A percentile compares a stretch with the other conserved stretches of the same genome.
Conservation (phyloP, 2,797 vertebrate species). For the Ctenopoma kingsleyae region DNA sequence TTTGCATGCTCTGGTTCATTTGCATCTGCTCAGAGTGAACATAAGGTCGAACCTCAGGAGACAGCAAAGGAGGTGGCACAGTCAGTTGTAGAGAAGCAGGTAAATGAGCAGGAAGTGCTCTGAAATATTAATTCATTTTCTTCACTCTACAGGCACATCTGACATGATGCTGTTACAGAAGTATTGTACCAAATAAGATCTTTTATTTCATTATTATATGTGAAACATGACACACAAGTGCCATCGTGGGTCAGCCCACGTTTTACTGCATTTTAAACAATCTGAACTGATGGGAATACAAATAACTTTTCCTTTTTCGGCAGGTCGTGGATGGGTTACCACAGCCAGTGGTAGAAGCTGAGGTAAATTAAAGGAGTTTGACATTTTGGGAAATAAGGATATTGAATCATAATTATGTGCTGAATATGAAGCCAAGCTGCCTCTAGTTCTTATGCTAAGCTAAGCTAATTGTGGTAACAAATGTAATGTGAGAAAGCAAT, state of each 20-base stretch:
- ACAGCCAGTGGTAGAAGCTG: slow-evolving; percentile 59
- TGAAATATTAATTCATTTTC: slow-evolving; percentile 22
- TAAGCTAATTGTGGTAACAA: background rate
- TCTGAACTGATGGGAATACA: slow-evolving; percentile 21
- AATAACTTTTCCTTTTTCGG: slow-evolving; percentile 49
- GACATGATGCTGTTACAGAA: slow-evolving; percentile 31
- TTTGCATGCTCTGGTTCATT: slow-evolving; percentile 41
- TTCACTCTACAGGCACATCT: slow-evolving; percentile 38
- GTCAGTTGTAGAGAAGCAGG: slow-evolving; percentile 64
- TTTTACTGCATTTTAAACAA: slow-evolving; percentile 21
- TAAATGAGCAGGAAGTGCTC: slow-evolving; percentile 54
- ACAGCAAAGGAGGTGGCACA: slow-evolving; percentile 43
- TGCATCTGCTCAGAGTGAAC: slow-evolving; percentile 58
- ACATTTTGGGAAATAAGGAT: slow-evolving; percentile 17
- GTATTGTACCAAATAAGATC: background rate
- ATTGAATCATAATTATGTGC: background rate
- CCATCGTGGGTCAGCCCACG: background rate
- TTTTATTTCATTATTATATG: background rate
- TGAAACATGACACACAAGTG: slow-evolving; percentile 1
- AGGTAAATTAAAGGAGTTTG: slow-evolving; percentile 71
- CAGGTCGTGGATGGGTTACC: slow-evolving; percentile 67
- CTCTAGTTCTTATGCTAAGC: slow-evolving; percentile 2
- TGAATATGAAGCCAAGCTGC: background rate
- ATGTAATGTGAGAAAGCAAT: background rate
- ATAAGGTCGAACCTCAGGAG: slow-evolving; percentile 68